phyloP scores from a whole-genome alignment of 2,797 vertebrate genomes.

The Calcarius lapponicus region DNA sequence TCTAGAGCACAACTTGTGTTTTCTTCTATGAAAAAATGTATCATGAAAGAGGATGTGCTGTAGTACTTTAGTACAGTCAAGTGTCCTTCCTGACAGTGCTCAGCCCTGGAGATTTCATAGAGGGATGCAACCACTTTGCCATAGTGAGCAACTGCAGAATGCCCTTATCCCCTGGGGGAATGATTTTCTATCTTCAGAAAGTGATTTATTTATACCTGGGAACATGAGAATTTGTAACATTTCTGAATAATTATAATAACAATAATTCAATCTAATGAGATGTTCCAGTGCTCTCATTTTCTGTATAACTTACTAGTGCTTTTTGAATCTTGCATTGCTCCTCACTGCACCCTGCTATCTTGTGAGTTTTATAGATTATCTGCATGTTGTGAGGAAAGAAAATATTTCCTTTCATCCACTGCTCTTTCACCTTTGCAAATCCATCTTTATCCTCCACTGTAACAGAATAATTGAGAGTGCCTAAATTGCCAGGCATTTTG shows the following conservation, averaged over 20 bases:
- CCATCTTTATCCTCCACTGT: background rate
- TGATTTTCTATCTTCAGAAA: background rate
- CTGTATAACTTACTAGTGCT: background rate
- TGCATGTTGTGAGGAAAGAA: background rate
- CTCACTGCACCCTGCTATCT: background rate
- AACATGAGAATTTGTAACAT: background rate
- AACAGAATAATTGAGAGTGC: constrained; percentile 19
- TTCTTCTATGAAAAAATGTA: constrained; percentile 54
- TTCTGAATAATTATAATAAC: background rate
- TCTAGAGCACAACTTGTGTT: constrained; percentile 55
- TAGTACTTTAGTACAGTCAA: background rate
- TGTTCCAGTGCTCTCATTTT: background rate
- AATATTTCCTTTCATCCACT: constrained; percentile 1
- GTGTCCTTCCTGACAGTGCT: background rate
- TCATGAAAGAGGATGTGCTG: background rate
- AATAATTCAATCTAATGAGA: constrained; percentile 15
- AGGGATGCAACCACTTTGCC: background rate
- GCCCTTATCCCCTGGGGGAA: background rate
- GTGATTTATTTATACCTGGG: background rate
- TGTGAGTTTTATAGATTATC: constrained; percentile 1
- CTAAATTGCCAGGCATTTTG: background rate
- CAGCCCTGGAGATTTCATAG: background rate
- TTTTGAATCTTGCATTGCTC: constrained; percentile 14
- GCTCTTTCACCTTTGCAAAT: constrained; percentile 40
- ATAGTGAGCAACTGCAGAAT: background rate